Percentiles rank a stretch among this genome's conserved stretches.
Conservation (phyloP, 2,888 invertebrate species). For the Polydrusus tereticollis region DNA sequence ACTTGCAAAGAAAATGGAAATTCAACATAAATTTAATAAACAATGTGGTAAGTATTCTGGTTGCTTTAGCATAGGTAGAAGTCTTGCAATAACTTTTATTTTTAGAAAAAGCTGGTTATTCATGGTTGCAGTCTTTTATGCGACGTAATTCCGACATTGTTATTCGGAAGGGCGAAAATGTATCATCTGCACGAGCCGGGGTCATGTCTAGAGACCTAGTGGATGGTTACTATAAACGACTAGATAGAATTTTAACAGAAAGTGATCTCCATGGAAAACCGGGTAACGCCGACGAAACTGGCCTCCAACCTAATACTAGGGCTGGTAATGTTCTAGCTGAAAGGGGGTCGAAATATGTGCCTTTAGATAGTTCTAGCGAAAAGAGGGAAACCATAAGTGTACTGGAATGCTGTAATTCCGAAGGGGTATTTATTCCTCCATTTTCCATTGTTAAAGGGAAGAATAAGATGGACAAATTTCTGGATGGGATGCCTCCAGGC, state of each 20-base stretch:
- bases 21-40: slow-evolving; percentile 23
- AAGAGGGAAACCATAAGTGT: slow-evolving; percentile 18
- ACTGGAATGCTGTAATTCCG: slow-evolving; percentile 35
- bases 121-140: neutral
- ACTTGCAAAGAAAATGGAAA: neutral
- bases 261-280: neutral
- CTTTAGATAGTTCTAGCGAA: slow-evolving; percentile 4
- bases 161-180: neutral
- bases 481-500: slow-evolving; percentile 50
- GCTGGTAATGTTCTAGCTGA: slow-evolving; percentile 6
- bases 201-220: too few relatives aligned
- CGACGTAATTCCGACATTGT: slow-evolving; percentile 1
- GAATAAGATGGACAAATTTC: slow-evolving; percentile 36
- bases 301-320: neutral
- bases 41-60: neutral
- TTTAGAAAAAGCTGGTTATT: slow-evolving; percentile 19
- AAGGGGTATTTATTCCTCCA: slow-evolving; percentile 23
- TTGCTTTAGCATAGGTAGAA: slow-evolving; percentile 2
- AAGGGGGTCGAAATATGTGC: neutral
- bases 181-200: too few relatives aligned
- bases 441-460: slow-evolving; percentile 48
- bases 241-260: too few relatives aligned
- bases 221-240: too few relatives aligned
- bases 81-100: neutral
- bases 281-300: neutral